Percentiles rank a stretch among this genome's conserved stretches.
Evolutionary conservation across 2,888 invertebrate genomes (phyloP).

Genomic region (Norana najaformis): DNA sequence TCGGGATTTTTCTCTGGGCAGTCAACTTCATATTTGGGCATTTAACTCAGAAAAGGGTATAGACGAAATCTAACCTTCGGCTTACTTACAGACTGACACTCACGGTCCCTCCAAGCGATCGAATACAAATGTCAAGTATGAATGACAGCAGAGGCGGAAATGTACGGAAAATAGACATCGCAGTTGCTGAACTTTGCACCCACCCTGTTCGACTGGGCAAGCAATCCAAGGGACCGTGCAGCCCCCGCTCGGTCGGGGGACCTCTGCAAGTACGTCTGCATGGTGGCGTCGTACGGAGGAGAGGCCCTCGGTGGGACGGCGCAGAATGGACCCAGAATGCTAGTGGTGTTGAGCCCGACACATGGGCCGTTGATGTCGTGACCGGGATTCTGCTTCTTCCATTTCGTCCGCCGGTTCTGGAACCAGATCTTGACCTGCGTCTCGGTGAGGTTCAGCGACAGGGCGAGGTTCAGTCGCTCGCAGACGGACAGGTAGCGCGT

Average conservation of each 20-base stretch:
- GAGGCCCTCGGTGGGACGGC: background rate
- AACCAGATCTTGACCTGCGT: slow-evolving; percentile 76
- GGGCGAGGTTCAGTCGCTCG: slow-evolving; percentile 90
- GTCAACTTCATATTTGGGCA: background rate
- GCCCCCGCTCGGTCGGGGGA: background rate
- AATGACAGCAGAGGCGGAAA: background rate
- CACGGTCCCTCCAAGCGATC: too few relatives aligned
- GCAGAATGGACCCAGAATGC: background rate
- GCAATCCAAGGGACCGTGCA: background rate
- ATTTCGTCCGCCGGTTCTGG: slow-evolving; percentile 83
- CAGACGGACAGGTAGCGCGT: slow-evolving; percentile 92
- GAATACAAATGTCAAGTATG: background rate
- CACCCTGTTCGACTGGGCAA: background rate
- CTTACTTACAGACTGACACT: too few relatives aligned
- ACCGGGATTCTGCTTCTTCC: slow-evolving; percentile 99
- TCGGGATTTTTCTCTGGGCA: background rate
- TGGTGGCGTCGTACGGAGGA: background rate
- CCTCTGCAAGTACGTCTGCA: background rate
- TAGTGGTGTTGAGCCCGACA: background rate
- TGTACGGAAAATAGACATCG: slow-evolving; percentile 1
- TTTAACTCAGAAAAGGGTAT: background rate
- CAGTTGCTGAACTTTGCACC: background rate
- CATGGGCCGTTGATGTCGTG: slow-evolving; percentile 77
- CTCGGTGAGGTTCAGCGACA: slow-evolving; percentile 91
- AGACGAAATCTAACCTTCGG: too few relatives aligned